phyloP scores from a whole-genome alignment of 92 coral and sea anemone species.

The Palythoa heliodiscus region DNA sequence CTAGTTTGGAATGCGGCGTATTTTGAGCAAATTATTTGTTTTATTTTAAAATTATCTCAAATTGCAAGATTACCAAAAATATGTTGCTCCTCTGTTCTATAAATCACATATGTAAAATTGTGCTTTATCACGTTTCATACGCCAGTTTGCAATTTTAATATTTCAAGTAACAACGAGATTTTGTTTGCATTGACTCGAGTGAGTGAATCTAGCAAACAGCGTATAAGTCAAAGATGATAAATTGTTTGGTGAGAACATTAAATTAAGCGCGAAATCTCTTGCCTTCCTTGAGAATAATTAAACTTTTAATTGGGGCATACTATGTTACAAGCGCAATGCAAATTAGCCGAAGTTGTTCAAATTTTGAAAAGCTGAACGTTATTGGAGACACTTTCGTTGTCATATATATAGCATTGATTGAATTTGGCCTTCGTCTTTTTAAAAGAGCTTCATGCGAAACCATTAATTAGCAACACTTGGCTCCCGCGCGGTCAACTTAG shows the following conservation, averaged over 20 bases:
- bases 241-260: constrained; percentile 70
- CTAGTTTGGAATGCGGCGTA: constrained; percentile 35
- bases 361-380: constrained; percentile 38
- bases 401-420: constrained; percentile 1
- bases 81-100: neutral
- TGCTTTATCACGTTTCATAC: constrained; percentile 24
- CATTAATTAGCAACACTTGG: constrained; percentile 26
- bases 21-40: constrained; percentile 14
- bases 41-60: constrained; percentile 43
- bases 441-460: constrained; percentile 27
- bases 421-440: constrained; percentile 6
- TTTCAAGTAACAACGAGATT: constrained; percentile 45
- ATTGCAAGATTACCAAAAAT: constrained; percentile 14
- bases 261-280: constrained; percentile 33
- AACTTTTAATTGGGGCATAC: constrained; percentile 42
- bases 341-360: constrained; percentile 30
- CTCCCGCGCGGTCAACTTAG: neutral
- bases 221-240: constrained; percentile 62
- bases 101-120: constrained; percentile 12
- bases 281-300: constrained; percentile 38
- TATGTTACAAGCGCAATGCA: constrained; percentile 48
- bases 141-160: constrained; percentile 36
- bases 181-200: constrained; percentile 66
- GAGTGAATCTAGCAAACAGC: constrained; percentile 60
- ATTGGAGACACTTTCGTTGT: constrained; percentile 10